These are phyloP conservation scores for Morpho deidamia DNA, from an alignment of 2,888 invertebrate genomes.

Conservation along the genomic window DNA sequence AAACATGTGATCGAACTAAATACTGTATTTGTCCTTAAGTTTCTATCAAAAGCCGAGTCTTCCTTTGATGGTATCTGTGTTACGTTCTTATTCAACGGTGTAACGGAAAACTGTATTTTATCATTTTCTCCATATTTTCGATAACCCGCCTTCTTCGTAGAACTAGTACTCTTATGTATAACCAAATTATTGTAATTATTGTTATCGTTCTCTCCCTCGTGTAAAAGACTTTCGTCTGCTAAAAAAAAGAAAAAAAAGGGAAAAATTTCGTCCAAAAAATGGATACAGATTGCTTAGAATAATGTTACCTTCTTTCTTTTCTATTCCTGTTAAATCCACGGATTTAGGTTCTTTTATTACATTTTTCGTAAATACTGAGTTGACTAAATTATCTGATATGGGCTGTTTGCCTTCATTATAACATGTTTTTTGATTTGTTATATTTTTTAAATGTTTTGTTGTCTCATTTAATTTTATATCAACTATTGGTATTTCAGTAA, in stretches of 20 bases:
- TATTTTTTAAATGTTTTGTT: not conserved
- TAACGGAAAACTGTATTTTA: not conserved
- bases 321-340: not conserved
- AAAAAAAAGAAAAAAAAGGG: conserved; percentile 19
- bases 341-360: not conserved
- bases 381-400: not conserved
- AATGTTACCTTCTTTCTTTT: not conserved
- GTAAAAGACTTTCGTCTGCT: conserved; percentile 13
- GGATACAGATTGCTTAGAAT: too few relatives aligned
- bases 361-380: not conserved
- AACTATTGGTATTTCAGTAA: not conserved
- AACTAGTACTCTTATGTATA: conserved; percentile 9
- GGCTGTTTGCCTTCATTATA: not conserved
- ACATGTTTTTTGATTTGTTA: not conserved
- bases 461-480: not conserved
- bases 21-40: not conserved
- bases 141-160: not conserved
- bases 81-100: not conserved
- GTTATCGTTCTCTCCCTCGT: conserved; percentile 10
- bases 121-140: not conserved
- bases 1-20: not conserved
- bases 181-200: conserved; percentile 30
- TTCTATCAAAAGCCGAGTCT: not conserved
- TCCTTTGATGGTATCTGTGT: not conserved
- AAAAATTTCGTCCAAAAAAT: too few relatives aligned